Base-by-base conservation (phyloP, 1,140 invertebrate genomes). In the Eumeta japonica region DNA sequence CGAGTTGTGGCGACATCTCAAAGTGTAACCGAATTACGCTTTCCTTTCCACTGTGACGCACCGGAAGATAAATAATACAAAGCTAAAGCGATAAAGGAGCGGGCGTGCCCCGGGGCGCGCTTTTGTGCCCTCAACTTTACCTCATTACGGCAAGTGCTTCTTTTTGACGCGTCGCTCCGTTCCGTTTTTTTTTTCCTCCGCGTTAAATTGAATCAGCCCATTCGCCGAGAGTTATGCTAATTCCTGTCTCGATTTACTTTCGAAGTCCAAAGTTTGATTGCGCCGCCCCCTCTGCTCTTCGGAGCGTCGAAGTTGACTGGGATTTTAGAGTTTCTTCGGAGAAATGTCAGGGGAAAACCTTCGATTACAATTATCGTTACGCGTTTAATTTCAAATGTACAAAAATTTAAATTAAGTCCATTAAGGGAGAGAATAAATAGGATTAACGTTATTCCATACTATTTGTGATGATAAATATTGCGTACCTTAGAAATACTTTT, bases 21-120 rank as follows among this genome's bases (percentile, higher is more conserved):
- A 72, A 72, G 60, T 62, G 62, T 70, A 72, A 72, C 63, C 48
- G 50, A 70, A 72, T 72, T 72, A 72, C 60, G 55, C 55, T 64
- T 63, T 66, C 60, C 64, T 68, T 62, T 66, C 62, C 59, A 63
- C 62, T 49, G 50, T 45, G 53, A 45, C 46, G 52, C 55, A 42
- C 52, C 57, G 57, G 58, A 61, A 63, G 64, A 64, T 61, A 63
- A 67, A 72, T 68, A 72, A 68, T 68, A 58, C 55, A 62, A 64
- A 66, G 62, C 64, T 63, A 61, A 62, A 67, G 61, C 56, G 56
- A 65, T 65, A 67, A 67, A 67, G 56, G 55, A 48, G 18, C 48
- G 48, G 56, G 56, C 39, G 52, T 59, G 56, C 56, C 61, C 40
- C 60, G 56, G 58, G 57, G 57, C 42, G 38, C 50, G 35, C 35